Evolutionary conservation across 37 sponge, comb jelly and placozoan genomes (phyloP).

Genomic region (Chondrosia reniformis): DNA sequence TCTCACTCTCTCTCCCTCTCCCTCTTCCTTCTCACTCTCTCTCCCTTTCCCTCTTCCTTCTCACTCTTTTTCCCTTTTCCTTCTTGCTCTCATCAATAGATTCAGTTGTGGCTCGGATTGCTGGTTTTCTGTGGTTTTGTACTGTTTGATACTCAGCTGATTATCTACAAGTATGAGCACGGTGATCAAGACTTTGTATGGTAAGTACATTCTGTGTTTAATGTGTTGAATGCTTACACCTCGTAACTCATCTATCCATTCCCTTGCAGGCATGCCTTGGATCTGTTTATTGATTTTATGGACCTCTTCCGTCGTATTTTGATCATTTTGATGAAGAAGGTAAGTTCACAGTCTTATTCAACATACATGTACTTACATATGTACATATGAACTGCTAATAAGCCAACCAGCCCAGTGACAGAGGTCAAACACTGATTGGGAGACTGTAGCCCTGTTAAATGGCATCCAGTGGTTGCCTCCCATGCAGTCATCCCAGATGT

Average conservation of each 20-base stretch:
- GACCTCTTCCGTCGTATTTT: constrained; percentile 87
- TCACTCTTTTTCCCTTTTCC: no score
- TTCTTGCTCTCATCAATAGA: constrained; percentile 22
- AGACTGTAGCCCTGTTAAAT: no score
- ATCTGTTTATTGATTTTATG: constrained; percentile 95
- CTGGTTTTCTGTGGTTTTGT: constrained; percentile 93
- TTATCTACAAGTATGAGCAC: constrained; percentile 78
- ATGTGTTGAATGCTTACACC: background rate
- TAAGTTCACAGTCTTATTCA: no score
- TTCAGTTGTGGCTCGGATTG: constrained; percentile 85
- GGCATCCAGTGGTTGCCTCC: no score
- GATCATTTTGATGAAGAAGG: constrained; percentile 90
- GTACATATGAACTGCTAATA: no score
- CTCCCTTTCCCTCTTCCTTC: no score
- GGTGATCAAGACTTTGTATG: constrained; percentile 91
- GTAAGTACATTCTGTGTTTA: constrained; percentile 28
- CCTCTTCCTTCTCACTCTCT: no score
- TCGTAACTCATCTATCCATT: background rate
- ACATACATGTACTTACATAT: no score
- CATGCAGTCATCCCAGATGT: no score
- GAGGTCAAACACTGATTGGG: no score
- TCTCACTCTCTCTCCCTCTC: no score
- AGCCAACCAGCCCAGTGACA: no score
- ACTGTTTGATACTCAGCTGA: constrained; percentile 95
- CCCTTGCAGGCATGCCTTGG: constrained; percentile 83